These are phyloP conservation scores for Reticulitermes lucifugus DNA, from an alignment of 2,888 invertebrate genomes.

Conservation along the genomic window DNA sequence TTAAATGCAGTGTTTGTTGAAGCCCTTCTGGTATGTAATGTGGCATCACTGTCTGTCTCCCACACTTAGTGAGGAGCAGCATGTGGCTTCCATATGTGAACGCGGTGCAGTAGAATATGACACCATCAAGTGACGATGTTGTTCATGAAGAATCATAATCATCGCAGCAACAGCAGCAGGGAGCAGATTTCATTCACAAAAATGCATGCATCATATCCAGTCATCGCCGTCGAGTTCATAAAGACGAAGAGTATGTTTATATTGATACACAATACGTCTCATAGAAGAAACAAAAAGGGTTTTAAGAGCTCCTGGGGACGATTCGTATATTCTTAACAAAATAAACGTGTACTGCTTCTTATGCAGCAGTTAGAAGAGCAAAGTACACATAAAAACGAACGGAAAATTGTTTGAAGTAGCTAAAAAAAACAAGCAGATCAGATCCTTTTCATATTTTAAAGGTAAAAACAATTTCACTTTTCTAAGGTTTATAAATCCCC, in stretches of 20 bases:
- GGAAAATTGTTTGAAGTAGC: background rate
- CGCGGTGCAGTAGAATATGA: constrained; percentile 15
- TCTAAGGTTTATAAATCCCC: too few relatives aligned
- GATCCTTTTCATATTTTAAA: too few relatives aligned
- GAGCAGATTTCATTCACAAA: constrained; percentile 27
- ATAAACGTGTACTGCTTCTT: background rate
- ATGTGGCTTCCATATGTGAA: constrained; percentile 33
- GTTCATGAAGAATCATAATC: constrained; percentile 17
- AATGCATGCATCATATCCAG: constrained; percentile 30
- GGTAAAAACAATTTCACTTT: too few relatives aligned
- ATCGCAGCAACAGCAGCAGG: background rate
- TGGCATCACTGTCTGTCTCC: background rate
- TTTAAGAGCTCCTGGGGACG: background rate
- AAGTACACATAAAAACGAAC: background rate
- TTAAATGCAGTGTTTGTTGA: too few relatives aligned
- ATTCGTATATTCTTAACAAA: constrained; percentile 23
- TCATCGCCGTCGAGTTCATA: constrained; percentile 30
- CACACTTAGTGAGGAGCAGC: constrained; percentile 3
- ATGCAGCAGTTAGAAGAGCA: background rate
- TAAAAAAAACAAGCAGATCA: background rate
- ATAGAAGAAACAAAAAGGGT: background rate
- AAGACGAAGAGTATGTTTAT: constrained; percentile 12
- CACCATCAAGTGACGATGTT: constrained; percentile 26
- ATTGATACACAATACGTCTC: constrained; percentile 28
- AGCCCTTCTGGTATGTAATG: too few relatives aligned